Evolutionary conservation across 2,113 vertebrate genomes (phyloP).

Genomic region (Tragelaphus imberbis): DNA sequence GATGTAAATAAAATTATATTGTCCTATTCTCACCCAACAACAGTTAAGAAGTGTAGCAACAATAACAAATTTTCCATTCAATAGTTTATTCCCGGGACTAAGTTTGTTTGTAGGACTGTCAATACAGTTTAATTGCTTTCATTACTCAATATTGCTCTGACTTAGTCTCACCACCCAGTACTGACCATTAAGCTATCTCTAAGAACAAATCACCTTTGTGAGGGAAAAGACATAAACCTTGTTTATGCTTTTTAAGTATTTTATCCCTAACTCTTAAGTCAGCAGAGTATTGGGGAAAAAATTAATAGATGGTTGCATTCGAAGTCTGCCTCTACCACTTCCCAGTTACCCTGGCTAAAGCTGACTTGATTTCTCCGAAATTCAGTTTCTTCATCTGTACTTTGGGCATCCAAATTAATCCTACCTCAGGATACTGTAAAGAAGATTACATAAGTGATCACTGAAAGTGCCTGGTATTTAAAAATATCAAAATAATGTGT

Average conservation of each 20-base stretch:
- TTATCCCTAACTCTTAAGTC: neutral
- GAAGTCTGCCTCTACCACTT: neutral
- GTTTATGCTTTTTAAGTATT: neutral
- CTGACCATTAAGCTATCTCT: neutral
- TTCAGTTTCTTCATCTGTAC: neutral
- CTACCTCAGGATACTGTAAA: neutral
- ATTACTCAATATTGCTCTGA: neutral
- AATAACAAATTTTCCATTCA: neutral
- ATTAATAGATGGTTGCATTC: neutral
- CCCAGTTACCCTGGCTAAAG: neutral
- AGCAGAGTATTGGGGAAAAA: neutral
- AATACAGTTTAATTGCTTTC: neutral
- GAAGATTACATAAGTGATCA: neutral
- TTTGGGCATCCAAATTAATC: neutral
- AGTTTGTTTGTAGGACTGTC: neutral
- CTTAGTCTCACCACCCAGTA: neutral
- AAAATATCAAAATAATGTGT: neutral
- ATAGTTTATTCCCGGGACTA: neutral
- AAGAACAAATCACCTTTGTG: neutral
- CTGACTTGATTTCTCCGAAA: neutral
- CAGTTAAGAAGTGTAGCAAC: neutral
- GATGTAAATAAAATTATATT: neutral
- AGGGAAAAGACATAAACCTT: neutral
- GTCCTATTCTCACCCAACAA: neutral
- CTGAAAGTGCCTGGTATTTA: neutral